Evolutionary conservation across 2,797 vertebrate species (phyloP).

Genomic region (Smutsia gigantea): DNA sequence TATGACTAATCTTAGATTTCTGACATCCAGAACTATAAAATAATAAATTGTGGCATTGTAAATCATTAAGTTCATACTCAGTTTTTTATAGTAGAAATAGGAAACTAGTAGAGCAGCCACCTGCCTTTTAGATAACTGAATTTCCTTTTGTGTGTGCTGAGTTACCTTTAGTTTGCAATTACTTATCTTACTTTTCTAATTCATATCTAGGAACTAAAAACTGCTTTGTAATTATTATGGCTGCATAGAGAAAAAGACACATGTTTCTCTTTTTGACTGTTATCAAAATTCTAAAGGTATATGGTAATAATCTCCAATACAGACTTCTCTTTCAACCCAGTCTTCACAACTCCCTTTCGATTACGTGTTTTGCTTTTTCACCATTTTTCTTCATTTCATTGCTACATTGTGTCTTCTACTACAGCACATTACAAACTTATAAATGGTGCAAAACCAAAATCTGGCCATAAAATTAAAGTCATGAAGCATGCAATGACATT

Average conservation of each 20-base stretch:
- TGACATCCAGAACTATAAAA: background rate
- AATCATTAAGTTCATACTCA: background rate
- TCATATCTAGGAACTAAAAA: background rate
- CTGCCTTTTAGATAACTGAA: background rate
- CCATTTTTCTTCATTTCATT: background rate
- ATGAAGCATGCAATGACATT: background rate
- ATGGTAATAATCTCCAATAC: background rate
- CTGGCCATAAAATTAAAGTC: background rate
- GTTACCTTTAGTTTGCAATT: background rate
- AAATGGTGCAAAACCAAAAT: background rate
- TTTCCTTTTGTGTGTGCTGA: background rate
- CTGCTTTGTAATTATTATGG: background rate
- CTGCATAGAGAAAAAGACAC: background rate
- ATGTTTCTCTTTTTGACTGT: background rate
- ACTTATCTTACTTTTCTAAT: background rate
- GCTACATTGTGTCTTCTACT: background rate
- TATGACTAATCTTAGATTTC: background rate
- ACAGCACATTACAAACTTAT: background rate
- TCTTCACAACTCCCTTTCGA: background rate
- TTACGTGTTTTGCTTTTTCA: background rate
- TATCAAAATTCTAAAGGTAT: background rate
- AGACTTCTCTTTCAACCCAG: background rate
- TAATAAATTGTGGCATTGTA: background rate
- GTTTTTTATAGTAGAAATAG: background rate
- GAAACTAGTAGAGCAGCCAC: background rate